These are phyloP conservation scores for Schrankia costaestrigalis DNA, from an alignment of 2,888 invertebrate genomes.

Conservation along the genomic window DNA sequence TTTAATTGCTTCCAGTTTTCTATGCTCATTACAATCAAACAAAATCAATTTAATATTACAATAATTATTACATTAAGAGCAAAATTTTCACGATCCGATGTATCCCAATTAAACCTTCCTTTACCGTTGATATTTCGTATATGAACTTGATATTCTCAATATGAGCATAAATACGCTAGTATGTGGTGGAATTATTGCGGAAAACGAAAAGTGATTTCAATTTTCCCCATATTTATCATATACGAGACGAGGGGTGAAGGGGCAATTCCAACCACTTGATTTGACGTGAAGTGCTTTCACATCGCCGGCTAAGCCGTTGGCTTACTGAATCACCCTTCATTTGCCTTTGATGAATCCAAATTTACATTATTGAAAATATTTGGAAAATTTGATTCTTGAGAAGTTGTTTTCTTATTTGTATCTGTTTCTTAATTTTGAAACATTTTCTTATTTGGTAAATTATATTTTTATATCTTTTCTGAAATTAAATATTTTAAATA, in stretches of 20 bases:
- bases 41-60: conserved; percentile 14
- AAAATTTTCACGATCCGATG: too few relatives aligned
- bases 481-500: too few relatives aligned
- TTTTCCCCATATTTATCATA: conserved; percentile 67
- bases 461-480: too few relatives aligned
- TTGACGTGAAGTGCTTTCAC: conserved; percentile 64
- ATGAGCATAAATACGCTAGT: too few relatives aligned
- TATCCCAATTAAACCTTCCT: conserved; percentile 39
- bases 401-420: conserved; percentile 11
- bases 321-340: conserved; percentile 62
- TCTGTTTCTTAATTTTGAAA: not conserved
- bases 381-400: conserved; percentile 39
- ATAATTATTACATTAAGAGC: too few relatives aligned
- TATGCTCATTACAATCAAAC: conserved; percentile 6
- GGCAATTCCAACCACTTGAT: conserved; percentile 65
- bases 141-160: too few relatives aligned
- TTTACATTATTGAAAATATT: conserved; percentile 52
- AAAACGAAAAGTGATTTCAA: conserved; percentile 64
- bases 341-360: conserved; percentile 58
- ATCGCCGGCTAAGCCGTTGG: conserved; percentile 50
- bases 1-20: conserved; percentile 9
- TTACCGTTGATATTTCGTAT: conserved; percentile 46
- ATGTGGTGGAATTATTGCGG: conserved; percentile 45
- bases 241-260: conserved; percentile 33
- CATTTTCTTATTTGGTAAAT: too few relatives aligned